These are phyloP conservation scores for Parascotia fuliginaria DNA, from an alignment of 2,888 invertebrate genomes.

Conservation along the genomic window DNA sequence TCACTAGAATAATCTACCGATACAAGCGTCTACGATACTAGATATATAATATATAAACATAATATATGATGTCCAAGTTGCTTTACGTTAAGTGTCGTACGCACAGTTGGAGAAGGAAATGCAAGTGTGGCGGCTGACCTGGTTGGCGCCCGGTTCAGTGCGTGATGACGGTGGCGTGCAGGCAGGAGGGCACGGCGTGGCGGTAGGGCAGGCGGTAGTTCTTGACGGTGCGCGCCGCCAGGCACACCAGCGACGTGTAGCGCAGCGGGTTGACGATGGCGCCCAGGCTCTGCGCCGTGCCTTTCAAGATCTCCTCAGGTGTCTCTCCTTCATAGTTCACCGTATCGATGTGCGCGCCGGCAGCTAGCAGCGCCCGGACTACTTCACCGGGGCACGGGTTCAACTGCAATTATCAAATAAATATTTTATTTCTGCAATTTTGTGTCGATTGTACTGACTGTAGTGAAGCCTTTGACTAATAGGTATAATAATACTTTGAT, in stretches of 20 bases:
- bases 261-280: slow-evolving; percentile 91
- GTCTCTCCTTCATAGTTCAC: slow-evolving; percentile 92
- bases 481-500: too few relatives aligned
- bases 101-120: slow-evolving; percentile 6
- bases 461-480: too few relatives aligned
- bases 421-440: background rate
- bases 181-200: slow-evolving; percentile 82
- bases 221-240: slow-evolving; percentile 93
- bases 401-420: slow-evolving; percentile 53
- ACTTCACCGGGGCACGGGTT: slow-evolving; percentile 89
- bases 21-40: slow-evolving; percentile 22
- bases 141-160: slow-evolving; percentile 57
- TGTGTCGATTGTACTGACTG: too few relatives aligned
- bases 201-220: slow-evolving; percentile 88
- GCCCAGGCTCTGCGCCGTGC: slow-evolving; percentile 85
- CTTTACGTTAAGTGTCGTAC: slow-evolving; percentile 9
- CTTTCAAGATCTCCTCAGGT: slow-evolving; percentile 88
- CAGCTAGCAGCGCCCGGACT: slow-evolving; percentile 89
- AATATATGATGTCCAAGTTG: slow-evolving; percentile 24
- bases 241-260: slow-evolving; percentile 93
- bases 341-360: slow-evolving; percentile 94
- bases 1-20: slow-evolving; percentile 10
- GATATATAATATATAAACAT: slow-evolving; percentile 2
- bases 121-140: background rate
- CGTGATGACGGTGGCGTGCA: slow-evolving; percentile 79